Evolutionary conservation across 2,113 vertebrate genomes (phyloP).

Genomic region (Gallinago jamesoni): DNA sequence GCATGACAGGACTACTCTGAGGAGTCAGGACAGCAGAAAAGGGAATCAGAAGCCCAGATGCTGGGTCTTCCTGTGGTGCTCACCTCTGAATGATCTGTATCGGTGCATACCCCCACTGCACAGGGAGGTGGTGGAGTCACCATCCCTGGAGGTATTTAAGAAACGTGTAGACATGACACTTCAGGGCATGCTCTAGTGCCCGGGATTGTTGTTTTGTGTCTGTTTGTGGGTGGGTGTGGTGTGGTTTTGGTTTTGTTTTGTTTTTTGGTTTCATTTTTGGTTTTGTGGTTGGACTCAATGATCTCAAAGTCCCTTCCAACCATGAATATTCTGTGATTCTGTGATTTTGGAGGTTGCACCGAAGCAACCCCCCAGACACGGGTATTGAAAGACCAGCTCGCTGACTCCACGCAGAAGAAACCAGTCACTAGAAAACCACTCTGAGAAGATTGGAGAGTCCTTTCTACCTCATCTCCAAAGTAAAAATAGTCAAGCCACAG

Average conservation of each 20-base stretch:
- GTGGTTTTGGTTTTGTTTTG: too few relatives aligned
- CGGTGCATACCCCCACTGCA: too few relatives aligned
- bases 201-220: too few relatives aligned
- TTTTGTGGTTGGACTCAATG: too few relatives aligned
- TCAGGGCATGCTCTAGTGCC: too few relatives aligned
- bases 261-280: too few relatives aligned
- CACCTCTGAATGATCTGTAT: not conserved
- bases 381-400: not conserved
- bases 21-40: not conserved
- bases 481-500: not conserved
- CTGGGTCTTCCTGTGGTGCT: not conserved
- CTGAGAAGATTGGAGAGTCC: accelerated
- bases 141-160: too few relatives aligned
- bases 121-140: too few relatives aligned
- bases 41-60: accelerated
- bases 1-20: not conserved
- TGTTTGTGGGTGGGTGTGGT: too few relatives aligned
- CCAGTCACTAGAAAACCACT: not conserved
- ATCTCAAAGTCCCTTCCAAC: too few relatives aligned
- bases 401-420: accelerated
- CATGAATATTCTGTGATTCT: too few relatives aligned
- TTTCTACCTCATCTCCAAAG: not conserved
- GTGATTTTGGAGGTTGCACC: not conserved
- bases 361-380: not conserved
- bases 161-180: too few relatives aligned